phyloP scores from a whole-genome alignment of 1,140 invertebrate species.

The Calephelis nemesis region DNA sequence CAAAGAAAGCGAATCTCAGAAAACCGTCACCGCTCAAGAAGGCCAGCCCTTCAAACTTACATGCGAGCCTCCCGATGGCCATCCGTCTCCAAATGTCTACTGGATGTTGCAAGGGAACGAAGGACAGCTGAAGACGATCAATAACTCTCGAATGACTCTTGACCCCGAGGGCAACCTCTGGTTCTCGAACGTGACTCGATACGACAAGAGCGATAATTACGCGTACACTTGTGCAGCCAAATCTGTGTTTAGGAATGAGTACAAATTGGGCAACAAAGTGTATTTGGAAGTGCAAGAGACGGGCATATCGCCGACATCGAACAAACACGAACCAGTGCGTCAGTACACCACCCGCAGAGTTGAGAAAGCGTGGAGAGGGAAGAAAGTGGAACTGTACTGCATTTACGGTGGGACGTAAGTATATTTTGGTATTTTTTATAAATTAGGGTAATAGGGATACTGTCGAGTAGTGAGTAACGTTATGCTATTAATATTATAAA shows the following conservation, averaged over 20 bases:
- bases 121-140: constrained; percentile 92
- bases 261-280: constrained; percentile 93
- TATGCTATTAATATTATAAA: too few species aligned
- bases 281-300: constrained; percentile 88
- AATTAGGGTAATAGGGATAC: neutral
- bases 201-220: constrained; percentile 90
- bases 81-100: constrained; percentile 95
- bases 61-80: constrained; percentile 95
- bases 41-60: constrained; percentile 92
- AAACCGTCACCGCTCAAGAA: constrained; percentile 86
- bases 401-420: constrained; percentile 94
- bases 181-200: constrained; percentile 94
- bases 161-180: constrained; percentile 96
- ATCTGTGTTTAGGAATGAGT: constrained; percentile 92
- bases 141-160: constrained; percentile 94
- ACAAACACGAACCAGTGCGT: constrained; percentile 86
- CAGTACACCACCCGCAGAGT: constrained; percentile 94
- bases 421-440: constrained; percentile 16
- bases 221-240: constrained; percentile 94
- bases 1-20: constrained; percentile 83
- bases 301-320: constrained; percentile 86
- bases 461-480: too few species aligned
- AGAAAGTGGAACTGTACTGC: constrained; percentile 88
- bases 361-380: constrained; percentile 90
- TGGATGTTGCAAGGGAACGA: constrained; percentile 92